phyloP scores from a whole-genome alignment of 2,888 invertebrate genomes.

The Diaphora mendica region DNA sequence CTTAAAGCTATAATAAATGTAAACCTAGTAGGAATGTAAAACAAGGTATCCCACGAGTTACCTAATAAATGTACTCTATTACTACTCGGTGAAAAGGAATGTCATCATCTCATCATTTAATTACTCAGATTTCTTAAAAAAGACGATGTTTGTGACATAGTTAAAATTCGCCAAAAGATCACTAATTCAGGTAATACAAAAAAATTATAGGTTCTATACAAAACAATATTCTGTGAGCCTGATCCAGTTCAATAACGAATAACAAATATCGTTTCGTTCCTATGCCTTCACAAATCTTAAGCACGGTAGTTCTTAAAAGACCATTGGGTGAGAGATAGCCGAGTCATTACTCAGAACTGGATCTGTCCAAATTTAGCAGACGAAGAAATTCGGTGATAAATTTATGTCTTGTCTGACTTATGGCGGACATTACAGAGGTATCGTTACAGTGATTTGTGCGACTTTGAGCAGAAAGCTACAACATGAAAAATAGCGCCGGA shows the following conservation, averaged over 20 bases:
- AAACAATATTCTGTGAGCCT: background rate
- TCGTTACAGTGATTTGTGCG: background rate
- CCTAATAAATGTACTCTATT: background rate
- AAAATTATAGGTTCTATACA: background rate
- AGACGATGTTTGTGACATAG: background rate
- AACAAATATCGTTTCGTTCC: background rate
- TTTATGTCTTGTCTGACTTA: background rate
- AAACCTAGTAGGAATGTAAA: background rate
- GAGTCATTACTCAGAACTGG: slow-evolving; percentile 4
- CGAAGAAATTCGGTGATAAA: slow-evolving; percentile 1
- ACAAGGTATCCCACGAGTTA: background rate
- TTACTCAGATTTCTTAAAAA: background rate
- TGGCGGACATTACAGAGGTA: background rate
- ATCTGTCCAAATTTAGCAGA: background rate
- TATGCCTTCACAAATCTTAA: background rate
- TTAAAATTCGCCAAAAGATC: background rate
- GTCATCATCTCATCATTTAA: background rate
- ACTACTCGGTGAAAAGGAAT: background rate
- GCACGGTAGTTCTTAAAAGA: background rate
- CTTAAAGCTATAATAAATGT: background rate
- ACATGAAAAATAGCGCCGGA: background rate
- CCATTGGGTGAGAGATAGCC: background rate
- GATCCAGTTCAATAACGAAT: background rate
- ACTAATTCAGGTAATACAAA: background rate
- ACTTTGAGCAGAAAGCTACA: background rate